Evolutionary conservation across 2,888 invertebrate species (phyloP).

Genomic region (Thyatira batis): DNA sequence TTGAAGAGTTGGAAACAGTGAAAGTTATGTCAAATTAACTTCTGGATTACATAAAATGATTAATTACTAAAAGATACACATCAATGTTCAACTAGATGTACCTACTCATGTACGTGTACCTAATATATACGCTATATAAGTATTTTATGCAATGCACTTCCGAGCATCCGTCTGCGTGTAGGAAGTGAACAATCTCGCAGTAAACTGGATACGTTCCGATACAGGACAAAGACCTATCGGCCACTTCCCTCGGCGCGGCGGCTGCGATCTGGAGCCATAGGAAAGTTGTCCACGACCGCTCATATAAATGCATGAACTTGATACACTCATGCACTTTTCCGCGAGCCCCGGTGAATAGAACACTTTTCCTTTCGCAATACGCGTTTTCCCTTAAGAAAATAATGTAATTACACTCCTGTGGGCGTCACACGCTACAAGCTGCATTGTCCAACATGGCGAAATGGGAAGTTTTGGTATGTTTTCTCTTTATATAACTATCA

Average conservation of each 20-base stretch:
- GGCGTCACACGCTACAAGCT: conserved; percentile 16
- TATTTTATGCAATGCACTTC: not conserved
- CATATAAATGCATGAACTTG: conserved; percentile 80
- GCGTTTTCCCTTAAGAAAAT: conserved; percentile 49
- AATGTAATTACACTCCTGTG: conserved; percentile 52
- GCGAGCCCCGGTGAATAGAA: conserved; percentile 49
- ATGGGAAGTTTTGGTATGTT: conserved; percentile 69
- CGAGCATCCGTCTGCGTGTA: conserved; percentile 35
- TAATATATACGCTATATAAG: not conserved
- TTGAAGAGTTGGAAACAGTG: not conserved
- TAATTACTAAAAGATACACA: not conserved
- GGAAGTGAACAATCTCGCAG: conserved; percentile 47
- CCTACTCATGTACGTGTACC: too few relatives aligned
- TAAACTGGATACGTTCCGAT: conserved; percentile 68
- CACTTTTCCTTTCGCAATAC: conserved; percentile 70
- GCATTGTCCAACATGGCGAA: conserved; percentile 50
- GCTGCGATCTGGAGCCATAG: conserved; percentile 62
- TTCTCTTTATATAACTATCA: conserved; percentile 13
- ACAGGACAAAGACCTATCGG: conserved; percentile 78
- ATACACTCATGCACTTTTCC: conserved; percentile 74
- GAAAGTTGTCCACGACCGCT: conserved; percentile 69
- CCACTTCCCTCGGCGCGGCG: conserved; percentile 62
- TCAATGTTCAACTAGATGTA: not conserved
- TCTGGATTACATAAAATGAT: too few relatives aligned
- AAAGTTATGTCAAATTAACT: too few relatives aligned